Evolutionary conservation across 2,888 invertebrate species (phyloP).

Genomic region (Protophormia terraenovae): DNA sequence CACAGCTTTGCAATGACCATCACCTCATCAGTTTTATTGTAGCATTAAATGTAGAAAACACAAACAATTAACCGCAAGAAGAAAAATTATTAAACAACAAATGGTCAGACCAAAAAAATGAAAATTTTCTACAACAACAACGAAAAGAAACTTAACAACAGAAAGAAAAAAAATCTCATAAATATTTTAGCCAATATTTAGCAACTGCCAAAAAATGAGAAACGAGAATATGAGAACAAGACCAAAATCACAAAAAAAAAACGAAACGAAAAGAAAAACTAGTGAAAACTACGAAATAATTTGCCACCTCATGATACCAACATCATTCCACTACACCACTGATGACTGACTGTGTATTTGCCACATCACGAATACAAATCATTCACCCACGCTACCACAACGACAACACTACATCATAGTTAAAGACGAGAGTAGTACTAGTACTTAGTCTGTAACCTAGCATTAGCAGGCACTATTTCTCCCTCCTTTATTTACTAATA

Average conservation of each 20-base stretch:
- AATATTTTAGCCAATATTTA: conserved; percentile 30
- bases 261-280: too few relatives aligned
- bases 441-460: background rate
- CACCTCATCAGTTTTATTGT: conserved; percentile 53
- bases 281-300: conserved; percentile 38
- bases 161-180: background rate
- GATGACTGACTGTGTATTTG: conserved; percentile 12
- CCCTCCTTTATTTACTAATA: background rate
- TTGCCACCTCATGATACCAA: conserved; percentile 15
- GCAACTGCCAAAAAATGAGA: background rate
- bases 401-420: background rate
- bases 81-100: background rate
- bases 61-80: background rate
- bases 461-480: background rate
- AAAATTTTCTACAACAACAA: conserved; percentile 12
- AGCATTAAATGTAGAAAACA: conserved; percentile 18
- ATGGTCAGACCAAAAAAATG: conserved; percentile 3
- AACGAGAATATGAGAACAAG: background rate
- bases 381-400: conserved; percentile 47
- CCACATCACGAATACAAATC: conserved; percentile 42
- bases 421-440: too few relatives aligned
- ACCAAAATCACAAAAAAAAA: background rate
- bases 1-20: conserved; percentile 64
- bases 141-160: conserved; percentile 2
- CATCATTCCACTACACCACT: conserved; percentile 1